Evolutionary conservation across 2,113 vertebrate genomes (phyloP).

Genomic region (Monopterus albus): DNA sequence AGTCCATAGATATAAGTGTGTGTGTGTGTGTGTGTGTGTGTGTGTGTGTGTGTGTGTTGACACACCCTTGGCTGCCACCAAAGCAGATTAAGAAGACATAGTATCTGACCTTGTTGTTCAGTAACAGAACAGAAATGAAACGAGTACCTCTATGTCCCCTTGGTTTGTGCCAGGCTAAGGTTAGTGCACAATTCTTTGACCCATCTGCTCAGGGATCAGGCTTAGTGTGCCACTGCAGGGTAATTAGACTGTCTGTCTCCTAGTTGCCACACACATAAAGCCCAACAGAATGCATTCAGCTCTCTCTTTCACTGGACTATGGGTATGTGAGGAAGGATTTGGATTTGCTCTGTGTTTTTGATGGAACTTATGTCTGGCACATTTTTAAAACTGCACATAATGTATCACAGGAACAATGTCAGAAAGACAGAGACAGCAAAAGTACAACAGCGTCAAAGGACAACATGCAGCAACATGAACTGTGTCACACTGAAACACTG

Average conservation of each 20-base stretch:
- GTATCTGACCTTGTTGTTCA: slow-evolving; percentile 61
- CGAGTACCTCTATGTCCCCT: slow-evolving; percentile 47
- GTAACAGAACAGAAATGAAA: slow-evolving; percentile 54
- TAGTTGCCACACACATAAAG: slow-evolving; percentile 21
- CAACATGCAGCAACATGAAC: neutral
- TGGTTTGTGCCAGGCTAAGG: slow-evolving; percentile 30
- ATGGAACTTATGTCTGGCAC: neutral
- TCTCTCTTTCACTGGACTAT: slow-evolving; percentile 8
- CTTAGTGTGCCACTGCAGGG: slow-evolving; percentile 57
- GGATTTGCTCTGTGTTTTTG: neutral
- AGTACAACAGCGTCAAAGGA: too few relatives aligned
- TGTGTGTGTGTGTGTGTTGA: slow-evolving; percentile 38
- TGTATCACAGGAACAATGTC: neutral
- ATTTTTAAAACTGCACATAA: neutral
- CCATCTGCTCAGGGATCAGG: slow-evolving; percentile 46
- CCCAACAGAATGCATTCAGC: slow-evolving; percentile 6
- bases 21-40: too few relatives aligned
- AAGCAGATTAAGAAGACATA: slow-evolving; percentile 60
- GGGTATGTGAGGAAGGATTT: neutral
- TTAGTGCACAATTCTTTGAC: slow-evolving; percentile 45
- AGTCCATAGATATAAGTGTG: too few relatives aligned
- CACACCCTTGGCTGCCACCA: slow-evolving; percentile 27
- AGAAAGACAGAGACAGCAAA: neutral
- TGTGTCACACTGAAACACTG: neutral
- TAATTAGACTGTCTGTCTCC: slow-evolving; percentile 74